Evolutionary conservation across 2,888 invertebrate species (phyloP), one percentile per base, ranked within the genome.

Genomic region (Ochropacha duplaris): DNA sequence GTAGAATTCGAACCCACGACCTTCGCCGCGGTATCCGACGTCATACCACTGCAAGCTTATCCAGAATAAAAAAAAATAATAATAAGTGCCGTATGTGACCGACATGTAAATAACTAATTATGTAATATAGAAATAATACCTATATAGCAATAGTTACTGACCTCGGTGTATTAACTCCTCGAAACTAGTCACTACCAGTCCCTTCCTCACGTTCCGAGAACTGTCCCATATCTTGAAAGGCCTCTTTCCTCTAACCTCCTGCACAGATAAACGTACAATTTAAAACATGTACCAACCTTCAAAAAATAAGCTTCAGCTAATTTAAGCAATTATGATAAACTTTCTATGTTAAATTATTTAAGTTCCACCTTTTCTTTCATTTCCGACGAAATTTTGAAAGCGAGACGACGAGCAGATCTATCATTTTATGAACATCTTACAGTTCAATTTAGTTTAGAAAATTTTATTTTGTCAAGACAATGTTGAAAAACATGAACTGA

Each of bases 191-290:
- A 97, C 98, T 87, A 97, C 97, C 94, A 98, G 94, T 88, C 97
- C 97, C 94, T 98, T 98, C 93, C 97, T 95, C 90, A 97, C 96
- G 94, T 96, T 97, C 94, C 98, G 95, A 94, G 96, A 96, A 94
- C 97, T 96, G 95, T 98, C 97, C 98, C 98, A 98, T 96, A 98
- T 96, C 96, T 98, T 98, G 94, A 98, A 97, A 95, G 98, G 97
- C 95, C 97, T 97, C 96, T 97, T 97, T 95, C 96, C 97, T 94
- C 97, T 96, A 95, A 96, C 96, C 95, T 97, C 97, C 97, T 97
- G 94, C 64, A 93, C 94, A 83, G 79, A 71, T 72, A 78, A 62
- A 56, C 44, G 49, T 4, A 49, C 49, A 4, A 22, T 57, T 36
- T 24, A 16, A 16, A 2, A 5, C n/a, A 19, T 12, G 14, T n/a